Conservation (phyloP, 1,140 invertebrate genomes). For the Ostrea edulis region DNA sequence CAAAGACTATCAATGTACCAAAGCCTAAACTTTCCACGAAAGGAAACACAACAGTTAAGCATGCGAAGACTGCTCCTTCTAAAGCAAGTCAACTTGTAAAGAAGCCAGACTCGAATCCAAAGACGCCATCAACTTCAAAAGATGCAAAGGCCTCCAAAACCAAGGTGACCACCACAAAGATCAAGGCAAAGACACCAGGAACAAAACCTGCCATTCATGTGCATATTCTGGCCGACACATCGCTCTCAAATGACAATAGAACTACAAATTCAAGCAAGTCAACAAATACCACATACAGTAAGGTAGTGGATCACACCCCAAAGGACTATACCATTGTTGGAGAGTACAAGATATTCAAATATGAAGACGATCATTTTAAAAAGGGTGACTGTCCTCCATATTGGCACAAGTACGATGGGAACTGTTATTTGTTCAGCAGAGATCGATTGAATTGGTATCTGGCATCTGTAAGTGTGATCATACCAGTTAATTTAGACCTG, state of each 20-base stretch:
- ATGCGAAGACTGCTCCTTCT: background rate
- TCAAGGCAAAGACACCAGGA: background rate
- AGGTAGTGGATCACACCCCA: background rate
- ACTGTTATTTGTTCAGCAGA: conserved; percentile 1
- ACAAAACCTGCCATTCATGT: background rate
- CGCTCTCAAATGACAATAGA: background rate
- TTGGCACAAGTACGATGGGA: background rate
- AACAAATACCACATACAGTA: background rate
- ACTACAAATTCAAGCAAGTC: background rate
- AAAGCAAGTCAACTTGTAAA: background rate
- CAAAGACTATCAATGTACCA: background rate
- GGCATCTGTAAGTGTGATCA: background rate
- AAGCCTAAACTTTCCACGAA: background rate
- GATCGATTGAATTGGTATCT: background rate
- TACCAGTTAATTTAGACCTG: too few relatives aligned
- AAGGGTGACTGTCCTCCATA: conserved; percentile 8
- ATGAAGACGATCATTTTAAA: conserved; percentile 4
- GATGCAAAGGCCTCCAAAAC: background rate
- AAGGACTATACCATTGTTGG: background rate
- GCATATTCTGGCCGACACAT: background rate
- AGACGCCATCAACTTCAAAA: background rate
- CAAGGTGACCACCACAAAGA: background rate
- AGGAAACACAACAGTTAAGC: background rate
- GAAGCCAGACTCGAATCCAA: background rate
- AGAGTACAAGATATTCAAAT: conserved; percentile 20